These are phyloP conservation scores for Phengaris arion DNA, from an alignment of 2,888 invertebrate species.

Conservation along the genomic window DNA sequence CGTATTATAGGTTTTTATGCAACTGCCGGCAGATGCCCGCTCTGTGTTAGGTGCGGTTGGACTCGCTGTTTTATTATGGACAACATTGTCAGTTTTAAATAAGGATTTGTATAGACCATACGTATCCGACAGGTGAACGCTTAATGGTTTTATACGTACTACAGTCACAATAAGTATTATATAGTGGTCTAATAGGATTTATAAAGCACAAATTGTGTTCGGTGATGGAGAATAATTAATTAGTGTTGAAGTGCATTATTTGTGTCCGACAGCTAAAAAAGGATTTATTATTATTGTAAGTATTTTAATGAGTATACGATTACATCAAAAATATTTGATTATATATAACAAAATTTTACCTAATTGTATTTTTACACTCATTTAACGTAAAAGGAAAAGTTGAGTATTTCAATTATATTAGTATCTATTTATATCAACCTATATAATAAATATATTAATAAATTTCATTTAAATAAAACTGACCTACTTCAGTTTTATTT, in stretches of 20 bases:
- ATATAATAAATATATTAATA: too few relatives aligned
- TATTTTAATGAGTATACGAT: conserved; percentile 37
- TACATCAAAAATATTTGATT: conserved; percentile 31
- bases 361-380: too few relatives aligned
- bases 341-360: neutral
- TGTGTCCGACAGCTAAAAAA: conserved; percentile 51
- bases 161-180: conserved; percentile 42
- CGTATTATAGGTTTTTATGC: conserved; percentile 61
- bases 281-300: conserved; percentile 65
- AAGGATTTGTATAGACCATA: conserved; percentile 78
- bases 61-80: conserved; percentile 70
- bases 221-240: conserved; percentile 62
- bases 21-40: conserved; percentile 64
- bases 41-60: conserved; percentile 65
- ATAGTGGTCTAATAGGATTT: conserved; percentile 67
- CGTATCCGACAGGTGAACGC: conserved; percentile 70
- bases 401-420: too few relatives aligned
- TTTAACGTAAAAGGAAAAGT: too few relatives aligned
- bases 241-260: conserved; percentile 62
- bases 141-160: conserved; percentile 48
- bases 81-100: conserved; percentile 79
- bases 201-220: conserved; percentile 56
- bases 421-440: too few relatives aligned
- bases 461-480: too few relatives aligned
- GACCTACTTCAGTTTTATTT: too few relatives aligned